phyloP scores from a whole-genome alignment of 2,888 invertebrate species.

The Eristalis arbustorum region DNA sequence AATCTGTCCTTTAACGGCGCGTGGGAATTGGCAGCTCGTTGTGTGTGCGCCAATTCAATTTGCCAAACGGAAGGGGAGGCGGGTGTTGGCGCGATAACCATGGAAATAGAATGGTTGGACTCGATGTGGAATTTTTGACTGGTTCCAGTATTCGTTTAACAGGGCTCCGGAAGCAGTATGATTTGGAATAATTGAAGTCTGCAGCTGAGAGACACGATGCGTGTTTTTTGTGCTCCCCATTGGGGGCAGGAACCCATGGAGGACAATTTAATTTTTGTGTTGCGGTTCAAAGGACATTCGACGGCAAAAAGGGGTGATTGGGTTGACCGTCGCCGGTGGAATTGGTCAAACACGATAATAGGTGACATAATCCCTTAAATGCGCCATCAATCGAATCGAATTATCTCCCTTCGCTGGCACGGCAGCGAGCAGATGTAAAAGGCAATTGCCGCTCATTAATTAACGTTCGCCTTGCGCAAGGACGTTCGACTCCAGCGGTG shows the following conservation, averaged over 20 bases:
- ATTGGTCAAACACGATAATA: not conserved
- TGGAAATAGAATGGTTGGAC: constrained; percentile 49
- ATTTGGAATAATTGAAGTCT: constrained; percentile 32
- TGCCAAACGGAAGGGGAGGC: constrained; percentile 60
- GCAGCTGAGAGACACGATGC: not conserved
- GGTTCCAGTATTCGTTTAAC: not conserved
- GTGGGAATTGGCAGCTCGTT: constrained; percentile 69
- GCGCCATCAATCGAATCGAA: constrained; percentile 17
- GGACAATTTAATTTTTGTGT: too few species aligned
- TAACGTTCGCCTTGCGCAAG: constrained; percentile 11
- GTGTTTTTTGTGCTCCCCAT: not conserved
- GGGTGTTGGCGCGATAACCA: not conserved
- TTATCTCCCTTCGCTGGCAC: not conserved
- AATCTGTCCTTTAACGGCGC: constrained; percentile 74
- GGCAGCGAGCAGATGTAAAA: not conserved
- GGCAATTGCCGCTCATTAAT: constrained; percentile 52
- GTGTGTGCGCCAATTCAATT: constrained; percentile 67
- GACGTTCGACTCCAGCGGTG: not conserved
- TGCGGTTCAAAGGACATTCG: too few species aligned
- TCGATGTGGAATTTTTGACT: constrained; percentile 31
- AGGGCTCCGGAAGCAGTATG: not conserved
- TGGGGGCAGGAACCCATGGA: not conserved
- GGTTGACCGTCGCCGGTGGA: not conserved
- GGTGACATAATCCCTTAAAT: not conserved
- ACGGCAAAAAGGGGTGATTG: not conserved